A percentile compares a stretch with the other conserved stretches of the same genome.
Conservation (phyloP, 1,140 invertebrate genomes). For the Lineus longissimus region DNA sequence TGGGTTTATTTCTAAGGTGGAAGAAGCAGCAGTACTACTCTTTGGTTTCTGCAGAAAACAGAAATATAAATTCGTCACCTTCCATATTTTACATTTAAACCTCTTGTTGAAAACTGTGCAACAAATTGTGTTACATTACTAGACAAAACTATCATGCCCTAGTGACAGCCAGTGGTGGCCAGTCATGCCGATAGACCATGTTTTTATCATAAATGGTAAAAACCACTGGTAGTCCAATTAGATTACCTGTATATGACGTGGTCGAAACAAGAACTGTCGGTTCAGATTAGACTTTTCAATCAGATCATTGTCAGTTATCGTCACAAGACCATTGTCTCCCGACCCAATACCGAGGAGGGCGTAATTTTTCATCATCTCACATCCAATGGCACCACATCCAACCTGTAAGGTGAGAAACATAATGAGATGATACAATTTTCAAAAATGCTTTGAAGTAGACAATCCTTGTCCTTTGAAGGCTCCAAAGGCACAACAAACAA, state of each 20-base stretch:
- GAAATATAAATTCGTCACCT: not conserved
- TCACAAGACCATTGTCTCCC: slow-evolving; percentile 55
- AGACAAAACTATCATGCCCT: too few species aligned
- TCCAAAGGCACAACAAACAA: too few species aligned
- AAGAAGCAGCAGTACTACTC: slow-evolving; percentile 48
- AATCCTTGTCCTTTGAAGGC: too few species aligned
- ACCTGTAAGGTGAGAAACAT: too few species aligned
- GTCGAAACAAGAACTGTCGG: slow-evolving; percentile 94
- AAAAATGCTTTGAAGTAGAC: too few species aligned
- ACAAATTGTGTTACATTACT: too few species aligned
- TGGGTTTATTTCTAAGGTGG: slow-evolving; percentile 47
- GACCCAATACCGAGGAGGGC: slow-evolving; percentile 93
- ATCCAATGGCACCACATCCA: slow-evolving; percentile 96
- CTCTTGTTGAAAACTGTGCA: too few species aligned
- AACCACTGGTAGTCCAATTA: too few species aligned
- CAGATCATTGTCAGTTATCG: slow-evolving; percentile 96
- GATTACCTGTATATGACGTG: slow-evolving; percentile 49
- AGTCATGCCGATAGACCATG: too few species aligned
- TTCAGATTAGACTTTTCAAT: slow-evolving; percentile 99
- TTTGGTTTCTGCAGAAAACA: slow-evolving; percentile 47
- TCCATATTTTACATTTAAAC: too few species aligned
- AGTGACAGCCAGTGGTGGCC: too few species aligned
- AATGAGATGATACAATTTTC: not conserved
- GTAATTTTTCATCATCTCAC: slow-evolving; percentile 98
- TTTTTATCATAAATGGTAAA: too few species aligned